Evolutionary conservation across 1,140 invertebrate genomes (phyloP).

Genomic region (Drosophila suzukii): DNA sequence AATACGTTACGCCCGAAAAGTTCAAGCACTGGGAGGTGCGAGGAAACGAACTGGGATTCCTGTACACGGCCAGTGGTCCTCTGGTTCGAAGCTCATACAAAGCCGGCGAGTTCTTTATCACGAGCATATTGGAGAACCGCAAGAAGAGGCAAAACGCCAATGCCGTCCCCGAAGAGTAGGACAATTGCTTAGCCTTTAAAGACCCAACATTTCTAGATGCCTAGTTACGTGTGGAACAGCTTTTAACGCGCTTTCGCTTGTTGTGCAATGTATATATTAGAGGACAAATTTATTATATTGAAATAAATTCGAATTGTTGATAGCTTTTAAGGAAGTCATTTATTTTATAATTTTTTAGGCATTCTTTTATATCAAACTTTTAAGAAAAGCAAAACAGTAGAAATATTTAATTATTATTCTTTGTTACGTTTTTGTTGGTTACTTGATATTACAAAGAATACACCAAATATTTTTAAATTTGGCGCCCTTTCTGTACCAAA

Average conservation of each 20-base stretch:
- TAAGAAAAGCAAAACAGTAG: too few species aligned
- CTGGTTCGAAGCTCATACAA: conserved; percentile 98
- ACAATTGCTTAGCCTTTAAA: neutral
- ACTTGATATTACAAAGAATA: neutral
- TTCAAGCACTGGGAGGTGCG: conserved; percentile 95
- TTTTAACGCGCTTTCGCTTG: neutral
- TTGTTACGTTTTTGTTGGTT: too few species aligned
- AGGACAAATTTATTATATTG: conserved; percentile 8
- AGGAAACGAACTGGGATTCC: conserved; percentile 95
- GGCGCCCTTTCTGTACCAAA: neutral
- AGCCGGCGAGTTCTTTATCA: conserved; percentile 96
- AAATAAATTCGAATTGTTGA: conserved; percentile 41
- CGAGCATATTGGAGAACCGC: conserved; percentile 89
- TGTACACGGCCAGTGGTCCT: conserved; percentile 98
- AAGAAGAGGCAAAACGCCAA: conserved; percentile 36
- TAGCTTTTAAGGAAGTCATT: neutral
- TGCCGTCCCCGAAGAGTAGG: conserved; percentile 1
- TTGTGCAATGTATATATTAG: conserved; percentile 33
- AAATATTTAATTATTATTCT: too few species aligned
- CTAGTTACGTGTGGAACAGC: conserved; percentile 7
- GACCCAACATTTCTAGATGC: conserved; percentile 3
- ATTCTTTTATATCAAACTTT: too few species aligned
- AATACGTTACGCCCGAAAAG: conserved; percentile 98
- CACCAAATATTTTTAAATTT: neutral
- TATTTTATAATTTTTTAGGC: neutral